Evolutionary conservation across 2,888 invertebrate species (phyloP).

Genomic region (Caenorhabditis zanzibari): DNA sequence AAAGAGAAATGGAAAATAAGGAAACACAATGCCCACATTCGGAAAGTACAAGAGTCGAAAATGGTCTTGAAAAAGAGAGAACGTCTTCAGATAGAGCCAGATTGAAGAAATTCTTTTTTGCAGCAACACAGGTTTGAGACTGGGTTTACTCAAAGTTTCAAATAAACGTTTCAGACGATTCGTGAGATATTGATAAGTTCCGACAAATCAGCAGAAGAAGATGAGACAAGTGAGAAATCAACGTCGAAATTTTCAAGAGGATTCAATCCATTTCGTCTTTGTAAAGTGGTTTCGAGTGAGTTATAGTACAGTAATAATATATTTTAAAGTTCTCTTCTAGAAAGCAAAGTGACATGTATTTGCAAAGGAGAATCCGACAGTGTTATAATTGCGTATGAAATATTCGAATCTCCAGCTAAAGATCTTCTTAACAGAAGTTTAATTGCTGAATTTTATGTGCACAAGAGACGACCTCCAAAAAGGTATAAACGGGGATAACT

Average conservation of each 20-base stretch:
- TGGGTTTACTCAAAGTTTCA: not conserved
- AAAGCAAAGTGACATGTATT: slow-evolving; percentile 50
- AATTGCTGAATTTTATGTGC: slow-evolving; percentile 63
- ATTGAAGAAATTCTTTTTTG: slow-evolving; percentile 62
- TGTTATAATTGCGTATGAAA: slow-evolving; percentile 57
- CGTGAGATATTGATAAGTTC: slow-evolving; percentile 53
- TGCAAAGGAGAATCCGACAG: slow-evolving; percentile 49
- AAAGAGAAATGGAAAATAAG: slow-evolving; percentile 41
- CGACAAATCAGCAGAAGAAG: slow-evolving; percentile 51
- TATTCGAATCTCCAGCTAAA: slow-evolving; percentile 55
- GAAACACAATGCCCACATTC: slow-evolving; percentile 61
- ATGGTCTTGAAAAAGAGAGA: slow-evolving; percentile 32
- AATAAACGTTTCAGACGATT: slow-evolving; percentile 44
- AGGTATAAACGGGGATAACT: slow-evolving; percentile 13
- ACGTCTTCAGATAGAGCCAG: slow-evolving; percentile 45
- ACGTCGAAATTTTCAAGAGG: slow-evolving; percentile 51
- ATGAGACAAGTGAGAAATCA: slow-evolving; percentile 58
- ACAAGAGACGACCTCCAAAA: slow-evolving; percentile 60
- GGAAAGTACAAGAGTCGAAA: slow-evolving; percentile 30
- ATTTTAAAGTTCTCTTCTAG: not conserved
- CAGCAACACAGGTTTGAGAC: slow-evolving; percentile 56
- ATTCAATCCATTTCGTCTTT: slow-evolving; percentile 48
- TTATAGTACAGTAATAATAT: not conserved
- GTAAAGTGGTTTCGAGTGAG: slow-evolving; percentile 38
- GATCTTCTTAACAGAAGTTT: slow-evolving; percentile 55